Conservation (phyloP, 2,888 invertebrate species). For the Calameuta filiformis region DNA sequence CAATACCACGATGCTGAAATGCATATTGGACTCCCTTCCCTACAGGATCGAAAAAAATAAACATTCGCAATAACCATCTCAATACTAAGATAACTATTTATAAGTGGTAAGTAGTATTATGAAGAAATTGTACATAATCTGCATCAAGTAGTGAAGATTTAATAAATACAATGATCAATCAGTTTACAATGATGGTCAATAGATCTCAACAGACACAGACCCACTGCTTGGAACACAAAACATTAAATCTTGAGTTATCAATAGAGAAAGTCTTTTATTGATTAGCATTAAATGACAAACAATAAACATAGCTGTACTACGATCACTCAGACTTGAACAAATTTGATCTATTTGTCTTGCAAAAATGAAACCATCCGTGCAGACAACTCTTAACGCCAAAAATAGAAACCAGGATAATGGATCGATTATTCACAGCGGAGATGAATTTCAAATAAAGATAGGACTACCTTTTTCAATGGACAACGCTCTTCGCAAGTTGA, state of each 20-base stretch:
- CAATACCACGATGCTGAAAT: conserved; percentile 41
- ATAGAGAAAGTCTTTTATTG: neutral
- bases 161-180: neutral
- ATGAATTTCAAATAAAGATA: neutral
- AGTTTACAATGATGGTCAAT: neutral
- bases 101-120: neutral
- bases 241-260: neutral
- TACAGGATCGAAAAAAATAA: neutral
- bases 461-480: no score
- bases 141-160: no score
- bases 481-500: neutral
- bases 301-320: neutral
- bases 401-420: neutral
- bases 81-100: neutral
- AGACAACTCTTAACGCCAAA: neutral
- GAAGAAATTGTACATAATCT: neutral
- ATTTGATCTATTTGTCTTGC: neutral
- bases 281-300: neutral
- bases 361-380: neutral
- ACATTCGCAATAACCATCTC: neutral
- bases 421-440: neutral
- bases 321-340: neutral
- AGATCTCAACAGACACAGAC: neutral
- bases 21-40: conserved; percentile 21
- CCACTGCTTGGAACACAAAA: neutral